Evolutionary conservation across 2,888 invertebrate species (phyloP).

Genomic region (Eupithecia abbreviata): DNA sequence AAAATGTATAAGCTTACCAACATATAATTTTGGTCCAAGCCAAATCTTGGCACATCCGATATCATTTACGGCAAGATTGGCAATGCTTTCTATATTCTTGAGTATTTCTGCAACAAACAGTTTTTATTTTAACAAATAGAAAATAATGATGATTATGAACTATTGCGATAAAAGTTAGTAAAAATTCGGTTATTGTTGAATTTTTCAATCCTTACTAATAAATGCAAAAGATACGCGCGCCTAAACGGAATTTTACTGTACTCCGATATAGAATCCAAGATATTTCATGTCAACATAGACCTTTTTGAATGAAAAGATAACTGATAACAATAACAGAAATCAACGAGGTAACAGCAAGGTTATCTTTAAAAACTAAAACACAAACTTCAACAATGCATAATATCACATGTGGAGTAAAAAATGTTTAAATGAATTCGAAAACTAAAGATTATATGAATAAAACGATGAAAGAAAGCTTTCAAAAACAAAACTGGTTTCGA

Average conservation of each 20-base stretch:
- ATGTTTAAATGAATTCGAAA: too few species aligned
- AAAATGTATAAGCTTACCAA: slow-evolving; percentile 57
- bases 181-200: neutral
- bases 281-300: too few species aligned
- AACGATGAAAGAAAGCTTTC: too few species aligned
- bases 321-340: too few species aligned
- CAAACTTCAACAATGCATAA: too few species aligned
- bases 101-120: slow-evolving; percentile 63
- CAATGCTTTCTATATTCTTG: slow-evolving; percentile 62
- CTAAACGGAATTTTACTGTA: neutral
- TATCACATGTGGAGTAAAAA: too few species aligned
- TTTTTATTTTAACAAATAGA: neutral
- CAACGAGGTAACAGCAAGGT: too few species aligned
- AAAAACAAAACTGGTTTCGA: too few species aligned
- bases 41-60: slow-evolving; percentile 67
- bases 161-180: neutral
- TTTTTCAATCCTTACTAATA: neutral
- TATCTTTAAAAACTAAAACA: too few species aligned
- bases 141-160: neutral
- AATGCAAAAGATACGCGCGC: neutral
- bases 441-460: too few species aligned
- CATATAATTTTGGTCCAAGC: slow-evolving; percentile 72
- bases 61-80: slow-evolving; percentile 55
- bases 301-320: too few species aligned
- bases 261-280: too few species aligned